phyloP scores from a whole-genome alignment of 2,113 vertebrate genomes.

The Progne subis region DNA sequence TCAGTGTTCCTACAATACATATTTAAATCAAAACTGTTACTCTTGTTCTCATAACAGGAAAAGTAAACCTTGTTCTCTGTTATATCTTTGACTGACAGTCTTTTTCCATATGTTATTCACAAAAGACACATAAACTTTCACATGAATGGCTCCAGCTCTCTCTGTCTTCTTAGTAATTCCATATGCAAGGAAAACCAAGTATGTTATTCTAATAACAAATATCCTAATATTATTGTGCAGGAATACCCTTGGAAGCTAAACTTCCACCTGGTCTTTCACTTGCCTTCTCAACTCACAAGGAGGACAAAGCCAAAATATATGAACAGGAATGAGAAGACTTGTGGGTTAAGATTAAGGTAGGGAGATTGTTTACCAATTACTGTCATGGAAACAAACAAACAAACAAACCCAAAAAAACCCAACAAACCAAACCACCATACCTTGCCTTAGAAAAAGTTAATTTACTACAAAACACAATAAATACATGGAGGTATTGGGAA shows the following conservation, averaged over 20 bases:
- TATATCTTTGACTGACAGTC: neutral
- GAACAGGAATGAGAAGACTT: neutral
- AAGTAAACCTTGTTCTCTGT: neutral
- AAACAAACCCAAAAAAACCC: too few relatives aligned
- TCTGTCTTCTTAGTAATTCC: neutral
- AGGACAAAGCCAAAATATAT: neutral
- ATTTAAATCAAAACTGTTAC: neutral
- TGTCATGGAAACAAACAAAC: neutral
- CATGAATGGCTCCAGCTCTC: neutral
- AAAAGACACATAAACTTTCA: neutral
- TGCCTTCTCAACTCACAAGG: accelerated
- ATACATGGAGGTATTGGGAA: neutral
- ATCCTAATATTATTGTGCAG: neutral
- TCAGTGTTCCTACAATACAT: neutral
- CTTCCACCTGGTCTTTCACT: neutral
- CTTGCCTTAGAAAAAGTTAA: neutral
- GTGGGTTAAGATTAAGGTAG: neutral
- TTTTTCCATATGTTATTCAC: neutral
- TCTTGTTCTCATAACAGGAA: neutral
- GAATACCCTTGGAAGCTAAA: neutral
- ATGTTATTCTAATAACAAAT: neutral
- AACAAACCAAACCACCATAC: neutral
- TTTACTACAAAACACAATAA: neutral
- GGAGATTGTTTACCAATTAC: neutral
- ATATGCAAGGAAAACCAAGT: neutral